Percentiles rank a stretch among this genome's conserved stretches.
Conservation (phyloP, 2,797 vertebrate species). For the Phoeniculus purpureus region DNA sequence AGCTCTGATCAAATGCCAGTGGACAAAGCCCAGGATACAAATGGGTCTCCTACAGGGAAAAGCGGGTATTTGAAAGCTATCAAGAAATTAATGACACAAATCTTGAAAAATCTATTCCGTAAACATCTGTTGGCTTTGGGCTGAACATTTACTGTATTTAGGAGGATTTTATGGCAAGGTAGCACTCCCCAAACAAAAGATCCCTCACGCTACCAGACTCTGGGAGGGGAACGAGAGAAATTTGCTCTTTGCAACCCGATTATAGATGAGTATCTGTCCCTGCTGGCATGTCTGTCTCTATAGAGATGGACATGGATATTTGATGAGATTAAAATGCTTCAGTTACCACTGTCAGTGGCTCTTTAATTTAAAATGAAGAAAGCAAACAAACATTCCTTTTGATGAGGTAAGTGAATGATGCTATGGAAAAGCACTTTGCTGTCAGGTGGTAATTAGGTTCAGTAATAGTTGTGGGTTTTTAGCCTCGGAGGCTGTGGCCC, state of each 20-base stretch:
- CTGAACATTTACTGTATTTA: neutral
- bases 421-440: constrained; percentile 47
- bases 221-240: neutral
- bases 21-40: constrained; percentile 15
- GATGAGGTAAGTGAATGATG: constrained; percentile 61
- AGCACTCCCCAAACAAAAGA: neutral
- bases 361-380: constrained; percentile 62
- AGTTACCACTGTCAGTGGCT: constrained; percentile 45
- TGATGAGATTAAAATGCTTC: constrained; percentile 71
- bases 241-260: neutral
- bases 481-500: constrained; percentile 61
- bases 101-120: constrained; percentile 39
- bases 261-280: constrained; percentile 43
- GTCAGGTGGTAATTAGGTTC: constrained; percentile 72
- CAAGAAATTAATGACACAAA: constrained; percentile 35
- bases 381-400: constrained; percentile 65
- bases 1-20: constrained; percentile 13
- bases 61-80: neutral
- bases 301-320: constrained; percentile 68
- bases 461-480: constrained; percentile 60
- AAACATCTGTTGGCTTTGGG: constrained; percentile 23
- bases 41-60: neutral
- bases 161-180: constrained; percentile 5
- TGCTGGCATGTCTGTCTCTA: constrained; percentile 57
- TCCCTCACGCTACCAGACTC: neutral